Conservation (phyloP, 1,140 invertebrate genomes). For the Eurosta solidaginis region DNA sequence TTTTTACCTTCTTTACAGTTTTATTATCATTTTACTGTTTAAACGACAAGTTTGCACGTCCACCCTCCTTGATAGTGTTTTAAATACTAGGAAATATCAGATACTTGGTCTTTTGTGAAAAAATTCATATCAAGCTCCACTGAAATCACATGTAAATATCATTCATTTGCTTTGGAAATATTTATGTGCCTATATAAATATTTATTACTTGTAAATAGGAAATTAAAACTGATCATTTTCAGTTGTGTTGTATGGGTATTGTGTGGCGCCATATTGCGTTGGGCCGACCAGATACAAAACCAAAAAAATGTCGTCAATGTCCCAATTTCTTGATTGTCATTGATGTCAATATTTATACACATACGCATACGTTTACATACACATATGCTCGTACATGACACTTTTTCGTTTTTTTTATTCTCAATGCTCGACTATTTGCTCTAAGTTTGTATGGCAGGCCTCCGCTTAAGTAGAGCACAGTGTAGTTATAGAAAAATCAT, state of each 20-base stretch:
- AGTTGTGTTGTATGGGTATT: background rate
- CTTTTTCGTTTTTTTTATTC: background rate
- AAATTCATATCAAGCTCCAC: no score
- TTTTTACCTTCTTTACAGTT: no score
- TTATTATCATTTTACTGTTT: no score
- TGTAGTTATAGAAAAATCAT: constrained; percentile 7
- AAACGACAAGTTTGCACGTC: no score
- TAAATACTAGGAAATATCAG: no score
- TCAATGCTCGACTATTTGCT: background rate
- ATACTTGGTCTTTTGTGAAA: no score
- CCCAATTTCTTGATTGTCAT: background rate
- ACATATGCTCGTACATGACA: background rate
- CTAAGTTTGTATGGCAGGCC: background rate
- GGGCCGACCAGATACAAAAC: no score
- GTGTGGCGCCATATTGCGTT: background rate
- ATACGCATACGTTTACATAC: background rate
- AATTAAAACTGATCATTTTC: background rate
- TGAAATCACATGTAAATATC: no score
- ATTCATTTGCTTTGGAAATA: no score
- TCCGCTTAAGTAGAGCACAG: background rate
- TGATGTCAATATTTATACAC: background rate
- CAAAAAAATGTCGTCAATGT: background rate
- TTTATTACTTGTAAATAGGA: background rate
- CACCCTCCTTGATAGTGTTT: no score
- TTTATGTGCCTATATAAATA: background rate